phyloP scores from a whole-genome alignment of 2,888 invertebrate species.

The Dromius quadrimaculatus region DNA sequence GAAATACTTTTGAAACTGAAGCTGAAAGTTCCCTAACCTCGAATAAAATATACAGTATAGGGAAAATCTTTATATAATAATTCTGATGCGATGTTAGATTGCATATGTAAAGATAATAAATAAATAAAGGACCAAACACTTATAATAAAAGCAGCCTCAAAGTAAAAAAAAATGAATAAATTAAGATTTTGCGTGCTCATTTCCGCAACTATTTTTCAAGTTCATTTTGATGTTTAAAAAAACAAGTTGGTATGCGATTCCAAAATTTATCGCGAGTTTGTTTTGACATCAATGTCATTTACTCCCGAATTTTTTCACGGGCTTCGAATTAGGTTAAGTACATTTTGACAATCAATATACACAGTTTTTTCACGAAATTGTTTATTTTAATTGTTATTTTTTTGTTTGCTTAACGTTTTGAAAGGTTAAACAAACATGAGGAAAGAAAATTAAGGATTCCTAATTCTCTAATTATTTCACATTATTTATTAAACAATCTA shows the following conservation, averaged over 20 bases:
- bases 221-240: too few relatives aligned
- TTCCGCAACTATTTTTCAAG: too few relatives aligned
- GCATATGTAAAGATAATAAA: too few relatives aligned
- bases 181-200: too few relatives aligned
- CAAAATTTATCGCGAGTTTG: constrained; percentile 9
- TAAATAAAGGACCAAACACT: too few relatives aligned
- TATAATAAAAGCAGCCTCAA: too few relatives aligned
- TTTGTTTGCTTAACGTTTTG: constrained; percentile 31
- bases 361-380: constrained; percentile 24
- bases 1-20: constrained; percentile 7
- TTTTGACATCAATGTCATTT: constrained; percentile 22
- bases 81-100: too few relatives aligned
- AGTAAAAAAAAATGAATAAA: too few relatives aligned
- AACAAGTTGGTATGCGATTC: constrained; percentile 2
- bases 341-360: constrained; percentile 20
- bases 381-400: constrained; percentile 43
- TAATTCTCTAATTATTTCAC: too few relatives aligned
- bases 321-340: constrained; percentile 32
- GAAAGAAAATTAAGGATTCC: constrained; percentile 1
- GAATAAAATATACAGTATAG: neutral
- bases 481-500: too few relatives aligned
- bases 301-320: constrained; percentile 12
- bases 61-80: too few relatives aligned
- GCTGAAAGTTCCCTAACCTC: constrained; percentile 28
- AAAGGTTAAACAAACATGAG: constrained; percentile 30